Evolutionary conservation across 2,797 vertebrate species (phyloP), one percentile per base, ranked within the genome.

Genomic region (Mallotus villosus): DNA sequence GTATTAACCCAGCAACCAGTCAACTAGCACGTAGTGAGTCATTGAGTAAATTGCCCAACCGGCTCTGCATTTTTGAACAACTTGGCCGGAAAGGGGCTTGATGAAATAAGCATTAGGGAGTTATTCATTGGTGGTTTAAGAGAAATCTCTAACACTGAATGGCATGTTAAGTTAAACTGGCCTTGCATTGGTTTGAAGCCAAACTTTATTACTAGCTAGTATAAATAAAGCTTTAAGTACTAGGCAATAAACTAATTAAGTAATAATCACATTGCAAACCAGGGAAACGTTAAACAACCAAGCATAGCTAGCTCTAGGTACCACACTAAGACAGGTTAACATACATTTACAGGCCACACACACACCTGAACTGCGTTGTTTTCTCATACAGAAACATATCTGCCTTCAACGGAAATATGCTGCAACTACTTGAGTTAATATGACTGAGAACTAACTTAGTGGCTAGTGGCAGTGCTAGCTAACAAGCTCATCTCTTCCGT

Each of bases 1-100:
- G 70, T 37, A 75, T 78, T 79, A 81, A 87, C 80, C 25, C 60
- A 74, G 60, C 59, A 19, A 67, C 29, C 34, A 65, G 66, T 70
- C 59, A 65, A 72, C 17, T 63, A 55, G 25, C 34, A 57, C 71
- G 75, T n/a, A 67, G 51, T 67, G 63, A 61, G 24, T 58, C 59
- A 71, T 19, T 19, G 46, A 71, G 29, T 62, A 68, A 68, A 68
- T 34, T 11, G 41, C 41, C 16, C 21, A 60, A 22, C 14, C 5
- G 14, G 21, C 55, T 57, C 14, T 65, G 49, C 22, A 8, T 6
- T 27, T 12, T 2, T 7, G n/a, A 14, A 22, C 53, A 11, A 58
- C 24, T 34, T 22, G 19, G 5, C 4, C 19, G 60, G 24, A 62
- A 22, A 22, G 32, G 55, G 32, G 55, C 3, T 14, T 5, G 21